Conservation (phyloP, 2,888 invertebrate species). For the Odontocolon sp. region DNA sequence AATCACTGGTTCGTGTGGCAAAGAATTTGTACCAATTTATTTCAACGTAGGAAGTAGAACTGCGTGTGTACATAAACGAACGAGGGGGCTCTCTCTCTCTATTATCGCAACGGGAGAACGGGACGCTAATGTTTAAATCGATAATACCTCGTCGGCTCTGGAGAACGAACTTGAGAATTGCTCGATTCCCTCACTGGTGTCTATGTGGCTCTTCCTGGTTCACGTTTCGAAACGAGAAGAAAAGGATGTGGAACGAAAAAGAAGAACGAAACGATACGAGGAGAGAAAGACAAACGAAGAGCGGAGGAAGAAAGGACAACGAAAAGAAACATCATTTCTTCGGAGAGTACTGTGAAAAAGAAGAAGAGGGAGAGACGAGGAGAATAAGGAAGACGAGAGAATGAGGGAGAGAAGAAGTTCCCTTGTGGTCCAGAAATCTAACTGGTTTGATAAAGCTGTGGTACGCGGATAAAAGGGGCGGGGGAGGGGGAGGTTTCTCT, state of each 20-base stretch:
- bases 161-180: slow-evolving; percentile 12
- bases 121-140: slow-evolving; percentile 75
- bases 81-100: slow-evolving; percentile 52
- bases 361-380: slow-evolving; percentile 30
- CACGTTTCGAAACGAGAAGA: too few relatives aligned
- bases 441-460: neutral
- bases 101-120: slow-evolving; percentile 61
- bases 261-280: neutral
- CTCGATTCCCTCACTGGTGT: neutral
- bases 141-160: slow-evolving; percentile 63
- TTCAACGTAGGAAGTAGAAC: slow-evolving; percentile 43
- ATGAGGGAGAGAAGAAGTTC: slow-evolving; percentile 1
- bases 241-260: neutral
- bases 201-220: neutral
- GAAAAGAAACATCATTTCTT: neutral
- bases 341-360: neutral
- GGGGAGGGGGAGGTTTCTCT: slow-evolving; percentile 12
- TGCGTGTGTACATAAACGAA: slow-evolving; percentile 62
- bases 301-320: slow-evolving; percentile 8
- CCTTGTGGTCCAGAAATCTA: neutral
- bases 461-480: slow-evolving; percentile 1
- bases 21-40: too few relatives aligned
- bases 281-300: neutral
- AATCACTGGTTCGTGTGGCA: too few relatives aligned
- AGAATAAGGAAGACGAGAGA: slow-evolving; percentile 9